Evolutionary conservation across 1,140 invertebrate species (phyloP).

Genomic region (Scaptomyza hsui): DNA sequence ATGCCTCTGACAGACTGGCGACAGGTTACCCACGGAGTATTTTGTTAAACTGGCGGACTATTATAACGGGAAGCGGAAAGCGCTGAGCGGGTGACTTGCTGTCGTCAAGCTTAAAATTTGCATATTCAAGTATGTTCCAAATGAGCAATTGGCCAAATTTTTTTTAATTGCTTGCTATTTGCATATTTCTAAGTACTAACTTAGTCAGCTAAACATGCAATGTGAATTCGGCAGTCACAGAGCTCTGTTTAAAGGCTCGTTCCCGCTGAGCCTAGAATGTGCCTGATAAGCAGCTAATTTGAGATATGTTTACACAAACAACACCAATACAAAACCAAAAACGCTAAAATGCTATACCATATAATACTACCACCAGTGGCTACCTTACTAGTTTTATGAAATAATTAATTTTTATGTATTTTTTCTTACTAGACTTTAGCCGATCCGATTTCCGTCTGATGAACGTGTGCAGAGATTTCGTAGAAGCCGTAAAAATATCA

Average conservation of each 20-base stretch:
- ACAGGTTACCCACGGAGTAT: constrained; percentile 51
- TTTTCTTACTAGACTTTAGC: constrained; percentile 77
- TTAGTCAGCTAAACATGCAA: constrained; percentile 43
- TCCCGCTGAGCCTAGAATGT: constrained; percentile 73
- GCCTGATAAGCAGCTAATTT: constrained; percentile 78
- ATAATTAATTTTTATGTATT: constrained; percentile 83
- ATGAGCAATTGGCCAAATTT: constrained; percentile 81
- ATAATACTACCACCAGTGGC: constrained; percentile 27
- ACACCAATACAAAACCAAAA: constrained; percentile 26
- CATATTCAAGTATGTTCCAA: constrained; percentile 70
- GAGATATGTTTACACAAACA: constrained; percentile 58
- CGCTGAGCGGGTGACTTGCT: constrained; percentile 44
- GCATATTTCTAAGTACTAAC: constrained; percentile 40
- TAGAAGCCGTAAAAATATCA: constrained; percentile 73
- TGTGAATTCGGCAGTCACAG: constrained; percentile 4
- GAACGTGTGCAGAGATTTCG: constrained; percentile 52
- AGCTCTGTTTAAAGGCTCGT: constrained; percentile 58
- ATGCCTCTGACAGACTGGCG: constrained; percentile 76
- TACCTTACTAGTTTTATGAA: constrained; percentile 69
- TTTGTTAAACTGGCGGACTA: constrained; percentile 30
- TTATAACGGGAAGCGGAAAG: constrained; percentile 76
- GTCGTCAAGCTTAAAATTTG: constrained; percentile 56
- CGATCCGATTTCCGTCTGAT: constrained; percentile 45
- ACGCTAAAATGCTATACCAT: constrained; percentile 14
- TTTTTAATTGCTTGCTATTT: constrained; percentile 74